Evolutionary conservation across 2,113 vertebrate species (phyloP), one percentile per base, ranked within the genome.

Genomic region (Nerophis ophidion): DNA sequence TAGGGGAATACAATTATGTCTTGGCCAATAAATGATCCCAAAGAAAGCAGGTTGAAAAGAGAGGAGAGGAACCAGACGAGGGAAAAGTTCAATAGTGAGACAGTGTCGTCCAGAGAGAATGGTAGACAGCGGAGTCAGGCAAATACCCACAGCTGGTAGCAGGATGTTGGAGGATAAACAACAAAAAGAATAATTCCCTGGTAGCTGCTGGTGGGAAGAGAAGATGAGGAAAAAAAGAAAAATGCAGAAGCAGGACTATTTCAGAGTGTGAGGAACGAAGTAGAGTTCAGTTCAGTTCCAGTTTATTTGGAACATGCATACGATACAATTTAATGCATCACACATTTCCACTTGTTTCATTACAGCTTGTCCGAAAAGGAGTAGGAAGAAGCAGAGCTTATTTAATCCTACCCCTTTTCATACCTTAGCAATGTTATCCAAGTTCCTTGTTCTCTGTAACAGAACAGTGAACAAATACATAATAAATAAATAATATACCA

Each of bases 161-260:
- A 74, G 80, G 64, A 77, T 63, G 80, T 73, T 57, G 69, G 71
- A 74, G 74, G 68, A 77, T 63, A 52, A 75, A 77, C 70, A 81
- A 75, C 65, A 76, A 70, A 77, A 72, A 65, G 26, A 63, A 72
- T 70, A 17, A 14, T 72, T 66, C 48, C 65, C 67, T 72, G 49
- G 61, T 60, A 73, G 61, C 70, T 50, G 68, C 56, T 34, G 57
- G 57, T 61, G 66, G 56, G 55, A 57, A 63, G 19, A 66, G 59
- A 83, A 70, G 53, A 42, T 17, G 13, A 15, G 66, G 54, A 49
- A 38, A 42, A 35, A 47, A 46, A 4, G 8, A 65, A 44, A 70
- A 55, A 61, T 26, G 57, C 3, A 66, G 33, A 60, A 47, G 44
- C 42, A 8, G 34, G 65, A 59, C 66, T 73, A 66, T 65, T 76